Evolutionary conservation across 2,113 vertebrate genomes (phyloP), one percentile per base, ranked within the genome.

Genomic region (Brienomyrus brachyistius): DNA sequence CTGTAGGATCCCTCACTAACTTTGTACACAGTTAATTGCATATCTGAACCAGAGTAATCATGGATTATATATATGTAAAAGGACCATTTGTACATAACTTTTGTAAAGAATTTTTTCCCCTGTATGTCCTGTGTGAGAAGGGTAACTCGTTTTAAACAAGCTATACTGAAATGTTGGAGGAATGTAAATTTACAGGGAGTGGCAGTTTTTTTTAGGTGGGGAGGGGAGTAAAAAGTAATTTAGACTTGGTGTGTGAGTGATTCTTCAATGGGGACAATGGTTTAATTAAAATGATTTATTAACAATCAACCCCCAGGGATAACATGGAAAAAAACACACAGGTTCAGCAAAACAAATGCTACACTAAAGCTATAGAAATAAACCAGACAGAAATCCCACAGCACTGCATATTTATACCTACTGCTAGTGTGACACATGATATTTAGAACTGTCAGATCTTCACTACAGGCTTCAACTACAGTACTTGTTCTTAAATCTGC

Each of bases 91-190:
- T 95, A 94, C 62, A 94, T 94, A 93, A 91, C 87, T 93, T 91
- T 90, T 94, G 92, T 95, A 86, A 52, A 86, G 31, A 43, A 19
- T 43, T 90, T 91, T 91, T 91, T 89, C 89, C 89, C 86, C 88
- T 87, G 88, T 91, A 83, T 91, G 88, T 80, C 54, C 83, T 54
- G 45, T 56, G 88, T 87, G 54, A 74, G 84, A 80, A 59, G 23
- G 83, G 48, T 40, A 90, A 91, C 82, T 48, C 89, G 92, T 87
- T 66, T 91, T 90, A 93, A 92, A 90, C 86, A 95, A 94, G 94
- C 94, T 94, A 94, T 94, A 93, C 93, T 90, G 91, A 94, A 94
- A 92, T 94, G 94, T 95, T 95, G 51, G 74, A 80, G 86, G 93
- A 94, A 94, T 94, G 94, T 95, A 95, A 91, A 95, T 93, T 84